Evolutionary conservation across 2,797 vertebrate species (phyloP), one percentile per base, ranked within the genome.

Genomic region (Eidolon dupreanum): DNA sequence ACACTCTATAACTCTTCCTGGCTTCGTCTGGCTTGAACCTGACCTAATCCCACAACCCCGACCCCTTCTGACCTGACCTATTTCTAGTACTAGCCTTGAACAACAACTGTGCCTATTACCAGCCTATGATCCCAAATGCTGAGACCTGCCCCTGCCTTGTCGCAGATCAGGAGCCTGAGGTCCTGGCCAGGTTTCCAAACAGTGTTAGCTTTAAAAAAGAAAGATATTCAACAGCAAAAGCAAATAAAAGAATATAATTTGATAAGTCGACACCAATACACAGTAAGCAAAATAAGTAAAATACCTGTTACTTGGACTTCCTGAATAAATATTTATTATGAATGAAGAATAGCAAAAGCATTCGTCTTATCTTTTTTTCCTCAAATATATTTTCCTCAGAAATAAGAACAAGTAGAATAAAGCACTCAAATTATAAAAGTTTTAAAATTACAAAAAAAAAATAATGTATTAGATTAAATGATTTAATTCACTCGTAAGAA

Each of bases 221-320:
- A 93, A 88, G 61, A 59, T 77, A 74, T 53, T 90, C 16, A 93
- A 81, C 22, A 88, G 55, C 75, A 94, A 91, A 93, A 88, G 55
- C 75, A 94, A 91, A 93, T 78, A 85, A 93, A 86, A 17, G 26
- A 36, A 89, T 20, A 55, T 3, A 66, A n/a, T 28, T 13, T 78
- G 79, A 85, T 86, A 61, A 96, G 79, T 82, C 75, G 95, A 73
- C 20, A 92, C n/a, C 83, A 88, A 91, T 94, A 89, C 53, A 77
- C 16, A 65, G 6, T 49, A 88, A 33, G 10, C n/a, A 73, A 84
- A 94, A 94, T 36, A 66, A 36, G 11, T 38, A 78, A 85, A 94
- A 95, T 41, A 71, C 28, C 43, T 74, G n/a, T 53, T 51, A 82
- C 31, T 38, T 36, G 26, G 36, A 77, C 33, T 78, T 86, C 41